Percentiles rank a stretch among this genome's conserved stretches.
phyloP scores from a whole-genome alignment of 2,888 invertebrate species.

The Melipona bicolor region DNA sequence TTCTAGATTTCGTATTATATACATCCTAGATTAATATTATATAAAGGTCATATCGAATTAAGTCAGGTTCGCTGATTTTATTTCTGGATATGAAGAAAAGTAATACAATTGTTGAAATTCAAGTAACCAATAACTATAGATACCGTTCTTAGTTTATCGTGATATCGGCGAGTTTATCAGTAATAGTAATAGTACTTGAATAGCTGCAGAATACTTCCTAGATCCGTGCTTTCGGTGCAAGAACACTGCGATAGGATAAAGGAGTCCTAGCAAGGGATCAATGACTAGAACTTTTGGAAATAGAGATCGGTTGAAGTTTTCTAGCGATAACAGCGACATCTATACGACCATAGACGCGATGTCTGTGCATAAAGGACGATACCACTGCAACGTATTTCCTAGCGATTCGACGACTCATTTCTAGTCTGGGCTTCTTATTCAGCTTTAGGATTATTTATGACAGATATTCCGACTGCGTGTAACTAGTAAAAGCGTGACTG shows the following conservation, averaged over 20 bases:
- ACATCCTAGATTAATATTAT: not conserved
- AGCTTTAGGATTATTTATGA: not conserved
- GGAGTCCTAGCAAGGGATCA: not conserved
- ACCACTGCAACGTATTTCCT: not conserved
- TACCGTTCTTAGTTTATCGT: not conserved
- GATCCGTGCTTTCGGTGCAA: not conserved
- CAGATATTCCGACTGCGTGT: not conserved
- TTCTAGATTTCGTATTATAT: not conserved
- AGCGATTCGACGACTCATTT: not conserved
- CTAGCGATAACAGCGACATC: not conserved
- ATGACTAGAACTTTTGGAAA: not conserved
- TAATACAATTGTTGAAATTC: slow-evolving; percentile 2
- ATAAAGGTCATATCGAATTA: not conserved
- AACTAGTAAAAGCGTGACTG: not conserved
- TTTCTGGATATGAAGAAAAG: not conserved
- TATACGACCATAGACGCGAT: not conserved
- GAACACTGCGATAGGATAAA: too few relatives aligned
- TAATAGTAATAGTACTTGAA: not conserved
- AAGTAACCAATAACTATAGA: not conserved
- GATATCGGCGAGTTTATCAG: not conserved
- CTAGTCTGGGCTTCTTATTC: not conserved
- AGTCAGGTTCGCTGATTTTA: not conserved
- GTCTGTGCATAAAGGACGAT: not conserved
- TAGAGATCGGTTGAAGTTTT: not conserved
- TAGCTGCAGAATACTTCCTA: not conserved